Evolutionary conservation across 2,797 vertebrate genomes (phyloP).

Genomic region (Gephyroberyx darwinii): DNA sequence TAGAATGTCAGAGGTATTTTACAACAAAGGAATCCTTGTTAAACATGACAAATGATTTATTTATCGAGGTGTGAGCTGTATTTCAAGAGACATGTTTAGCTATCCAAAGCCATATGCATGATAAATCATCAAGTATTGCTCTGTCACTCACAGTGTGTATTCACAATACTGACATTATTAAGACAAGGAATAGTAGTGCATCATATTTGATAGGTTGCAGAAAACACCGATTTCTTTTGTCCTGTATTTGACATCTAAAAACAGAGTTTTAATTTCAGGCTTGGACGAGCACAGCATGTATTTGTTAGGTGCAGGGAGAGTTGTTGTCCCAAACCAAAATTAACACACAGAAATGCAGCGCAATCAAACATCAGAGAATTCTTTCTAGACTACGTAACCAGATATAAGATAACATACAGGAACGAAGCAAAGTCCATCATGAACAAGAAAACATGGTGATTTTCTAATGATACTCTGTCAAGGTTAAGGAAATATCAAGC

Average conservation of each 20-base stretch:
- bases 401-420: constrained; percentile 5
- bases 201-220: constrained; percentile 40
- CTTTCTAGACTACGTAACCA: constrained; percentile 16
- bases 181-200: constrained; percentile 22
- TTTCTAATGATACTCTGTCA: constrained; percentile 42
- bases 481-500: constrained; percentile 40
- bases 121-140: constrained; percentile 44
- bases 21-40: constrained; percentile 42
- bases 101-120: constrained; percentile 23
- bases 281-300: constrained; percentile 41
- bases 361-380: constrained; percentile 22
- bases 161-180: constrained; percentile 32
- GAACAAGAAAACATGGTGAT: constrained; percentile 22
- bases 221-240: constrained; percentile 4
- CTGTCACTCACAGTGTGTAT: constrained; percentile 38
- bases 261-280: constrained; percentile 61
- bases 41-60: constrained; percentile 48
- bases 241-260: constrained; percentile 42
- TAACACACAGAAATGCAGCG: constrained; percentile 26
- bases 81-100: constrained; percentile 21
- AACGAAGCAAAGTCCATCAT: constrained; percentile 31
- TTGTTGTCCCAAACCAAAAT: constrained; percentile 28
- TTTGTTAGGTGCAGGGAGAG: constrained; percentile 8
- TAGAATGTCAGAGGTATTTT: constrained; percentile 42
- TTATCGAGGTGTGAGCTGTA: constrained; percentile 28